Percentiles rank a stretch among this genome's conserved stretches.
Evolutionary conservation across 2,888 invertebrate species (phyloP).

Genomic region (Tipula helvola): DNA sequence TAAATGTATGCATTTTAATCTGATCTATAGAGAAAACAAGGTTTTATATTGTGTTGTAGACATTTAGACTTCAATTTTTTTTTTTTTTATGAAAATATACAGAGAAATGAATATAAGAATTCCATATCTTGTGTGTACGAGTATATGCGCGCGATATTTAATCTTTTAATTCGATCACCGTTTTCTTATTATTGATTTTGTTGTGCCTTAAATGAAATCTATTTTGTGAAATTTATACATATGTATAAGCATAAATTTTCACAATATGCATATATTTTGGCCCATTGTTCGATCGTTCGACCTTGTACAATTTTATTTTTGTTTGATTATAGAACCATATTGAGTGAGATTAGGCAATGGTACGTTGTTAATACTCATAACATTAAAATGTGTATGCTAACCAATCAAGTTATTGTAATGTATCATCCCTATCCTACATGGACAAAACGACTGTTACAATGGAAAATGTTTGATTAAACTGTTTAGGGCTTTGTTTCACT

Average conservation of each 20-base stretch:
- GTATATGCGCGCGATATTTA: not conserved
- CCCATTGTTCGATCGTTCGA: too few relatives aligned
- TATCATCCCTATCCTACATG: too few relatives aligned
- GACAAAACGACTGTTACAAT: too few relatives aligned
- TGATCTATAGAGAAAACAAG: not conserved
- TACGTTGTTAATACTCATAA: too few relatives aligned
- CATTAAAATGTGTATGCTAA: too few relatives aligned
- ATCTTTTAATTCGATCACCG: not conserved
- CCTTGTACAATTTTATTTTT: too few relatives aligned
- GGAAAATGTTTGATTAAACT: too few relatives aligned
- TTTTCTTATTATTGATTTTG: not conserved
- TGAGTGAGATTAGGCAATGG: too few relatives aligned
- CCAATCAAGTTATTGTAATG: too few relatives aligned
- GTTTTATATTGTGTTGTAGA: not conserved
- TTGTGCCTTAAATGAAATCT: not conserved
- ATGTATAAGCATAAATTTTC: not conserved
- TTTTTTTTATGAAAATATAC: not conserved
- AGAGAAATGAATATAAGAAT: not conserved
- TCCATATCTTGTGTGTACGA: not conserved
- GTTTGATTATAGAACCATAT: too few relatives aligned
- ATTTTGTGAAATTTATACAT: not conserved
- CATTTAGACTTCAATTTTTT: not conserved
- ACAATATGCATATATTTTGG: not conserved
- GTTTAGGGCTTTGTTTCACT: too few relatives aligned
- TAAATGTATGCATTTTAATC: not conserved